Base-by-base conservation (phyloP, 2,888 invertebrate genomes). In the Acronicta psi region DNA sequence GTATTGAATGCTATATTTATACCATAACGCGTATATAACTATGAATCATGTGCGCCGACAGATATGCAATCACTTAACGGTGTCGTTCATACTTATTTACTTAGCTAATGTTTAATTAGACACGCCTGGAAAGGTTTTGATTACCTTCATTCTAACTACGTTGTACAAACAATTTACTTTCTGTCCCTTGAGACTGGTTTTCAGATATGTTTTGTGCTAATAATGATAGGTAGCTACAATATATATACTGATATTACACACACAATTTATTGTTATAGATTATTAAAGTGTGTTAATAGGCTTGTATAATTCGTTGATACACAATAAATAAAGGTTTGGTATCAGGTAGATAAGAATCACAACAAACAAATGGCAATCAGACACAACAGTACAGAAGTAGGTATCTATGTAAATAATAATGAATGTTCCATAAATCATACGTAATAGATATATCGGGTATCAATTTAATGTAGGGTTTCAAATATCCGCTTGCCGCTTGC, bases 331-430 rank as follows among this genome's bases (percentile, higher is more conserved):
- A 61, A 69, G 43, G 31, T 45, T 69, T 49, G 47, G 52, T 65
- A 65, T 65, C 64, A 61, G 54, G 2, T 14, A 69, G 64, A 65
- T 65, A 65, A 65, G 55, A 55, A 62, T 34, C 55, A 69, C 14
- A 65, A 65, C 69, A 65, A 69, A 66, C 50, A 69, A 50, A 69
- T 69, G 23, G 46, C 38, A 47, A 50, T 63, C 63, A 69, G 46
- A 62, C 41, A 56, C 50, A 62, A 69, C 46, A 69, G 14, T 44
- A 40, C 4, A 44, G 38, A 14, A 38, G 29, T 16, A 8, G 38
- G n/a, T 42, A 40, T 13, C 18, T 40, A 20, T 18, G 11, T 40
- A 11, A 34, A 34, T 31, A 31, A 31, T 31, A 31, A 31, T 31
- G 31, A 31, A 20, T 25, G 14, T 25, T 13, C 42, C 17, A 20